Percentiles rank a stretch among this genome's conserved stretches.
Evolutionary conservation across 2,797 vertebrate genomes (phyloP).

Genomic region (Sebastes taczanowskii): DNA sequence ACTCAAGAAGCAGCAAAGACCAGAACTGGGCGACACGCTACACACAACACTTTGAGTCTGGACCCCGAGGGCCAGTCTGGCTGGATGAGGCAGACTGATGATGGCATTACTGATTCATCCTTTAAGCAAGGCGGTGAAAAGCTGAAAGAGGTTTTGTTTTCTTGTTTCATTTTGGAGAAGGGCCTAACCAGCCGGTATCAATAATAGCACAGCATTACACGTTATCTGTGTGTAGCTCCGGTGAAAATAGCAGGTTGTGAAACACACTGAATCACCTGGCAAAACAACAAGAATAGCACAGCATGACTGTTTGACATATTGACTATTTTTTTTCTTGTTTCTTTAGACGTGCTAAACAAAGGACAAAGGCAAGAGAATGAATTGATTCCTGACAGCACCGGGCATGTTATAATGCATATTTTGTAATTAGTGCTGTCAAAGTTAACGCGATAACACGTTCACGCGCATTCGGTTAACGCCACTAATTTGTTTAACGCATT

Average conservation of each 20-base stretch:
- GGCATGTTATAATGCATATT: not conserved
- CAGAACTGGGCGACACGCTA: not conserved
- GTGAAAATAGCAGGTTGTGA: conserved; percentile 59
- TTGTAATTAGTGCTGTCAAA: not conserved
- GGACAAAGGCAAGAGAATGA: conserved; percentile 1
- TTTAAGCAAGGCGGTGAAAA: conserved; percentile 14
- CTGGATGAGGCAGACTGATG: not conserved
- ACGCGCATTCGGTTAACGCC: accelerated
- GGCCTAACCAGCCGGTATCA: conserved; percentile 16
- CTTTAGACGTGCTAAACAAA: conserved; percentile 8
- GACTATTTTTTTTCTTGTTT: conserved; percentile 30
- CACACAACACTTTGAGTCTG: conserved; percentile 27
- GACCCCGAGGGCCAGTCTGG: not conserved
- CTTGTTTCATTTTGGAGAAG: conserved; percentile 1
- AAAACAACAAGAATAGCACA: conserved; percentile 54
- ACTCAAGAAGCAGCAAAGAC: not conserved
- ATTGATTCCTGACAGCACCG: conserved; percentile 2
- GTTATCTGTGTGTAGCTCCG: conserved; percentile 15
- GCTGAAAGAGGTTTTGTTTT: not conserved
- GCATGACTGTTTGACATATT: conserved; percentile 31
- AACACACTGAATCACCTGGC: conserved; percentile 55
- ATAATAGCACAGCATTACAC: conserved; percentile 17
- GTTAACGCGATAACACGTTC: too few species aligned
- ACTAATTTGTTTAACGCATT: too few species aligned
- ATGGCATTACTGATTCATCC: conserved; percentile 22